phyloP scores from a whole-genome alignment of 2,888 invertebrate genomes.

The Falcaria lacertinaria region DNA sequence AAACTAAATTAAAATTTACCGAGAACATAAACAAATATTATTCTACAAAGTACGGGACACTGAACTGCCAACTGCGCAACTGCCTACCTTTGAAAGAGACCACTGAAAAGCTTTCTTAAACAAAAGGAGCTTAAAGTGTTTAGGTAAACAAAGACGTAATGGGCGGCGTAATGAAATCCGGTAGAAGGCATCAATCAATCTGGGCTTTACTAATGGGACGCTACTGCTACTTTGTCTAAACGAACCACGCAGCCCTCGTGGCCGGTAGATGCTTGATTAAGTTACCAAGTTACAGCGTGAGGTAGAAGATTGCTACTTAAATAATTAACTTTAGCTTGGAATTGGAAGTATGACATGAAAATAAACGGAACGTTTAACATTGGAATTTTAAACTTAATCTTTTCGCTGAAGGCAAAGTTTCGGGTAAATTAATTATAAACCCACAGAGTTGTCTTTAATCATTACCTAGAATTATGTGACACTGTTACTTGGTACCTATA shows the following conservation, averaged over 20 bases:
- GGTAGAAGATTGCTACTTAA: no score
- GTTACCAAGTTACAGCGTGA: neutral
- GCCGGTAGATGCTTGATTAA: neutral
- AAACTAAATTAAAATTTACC: no score
- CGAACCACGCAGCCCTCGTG: constrained; percentile 10
- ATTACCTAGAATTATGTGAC: constrained; percentile 18
- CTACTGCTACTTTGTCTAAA: constrained; percentile 29
- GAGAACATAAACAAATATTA: no score
- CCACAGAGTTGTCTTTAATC: constrained; percentile 11
- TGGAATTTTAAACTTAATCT: constrained; percentile 23
- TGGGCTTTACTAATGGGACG: constrained; percentile 27
- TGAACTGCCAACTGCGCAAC: neutral
- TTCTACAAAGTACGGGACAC: no score
- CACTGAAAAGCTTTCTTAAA: constrained; percentile 6
- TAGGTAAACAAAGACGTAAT: constrained; percentile 35
- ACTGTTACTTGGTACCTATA: no score
- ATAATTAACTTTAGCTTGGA: no score
- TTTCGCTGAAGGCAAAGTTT: constrained; percentile 18
- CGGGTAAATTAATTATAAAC: constrained; percentile 22
- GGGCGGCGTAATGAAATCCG: constrained; percentile 40
- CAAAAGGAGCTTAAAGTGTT: constrained; percentile 29
- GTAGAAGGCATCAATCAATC: constrained; percentile 41
- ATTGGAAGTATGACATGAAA: constrained; percentile 12
- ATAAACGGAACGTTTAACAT: constrained; percentile 13
- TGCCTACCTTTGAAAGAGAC: neutral